Conservation (phyloP, 1,140 invertebrate genomes). For the Drosophila murphyi region DNA sequence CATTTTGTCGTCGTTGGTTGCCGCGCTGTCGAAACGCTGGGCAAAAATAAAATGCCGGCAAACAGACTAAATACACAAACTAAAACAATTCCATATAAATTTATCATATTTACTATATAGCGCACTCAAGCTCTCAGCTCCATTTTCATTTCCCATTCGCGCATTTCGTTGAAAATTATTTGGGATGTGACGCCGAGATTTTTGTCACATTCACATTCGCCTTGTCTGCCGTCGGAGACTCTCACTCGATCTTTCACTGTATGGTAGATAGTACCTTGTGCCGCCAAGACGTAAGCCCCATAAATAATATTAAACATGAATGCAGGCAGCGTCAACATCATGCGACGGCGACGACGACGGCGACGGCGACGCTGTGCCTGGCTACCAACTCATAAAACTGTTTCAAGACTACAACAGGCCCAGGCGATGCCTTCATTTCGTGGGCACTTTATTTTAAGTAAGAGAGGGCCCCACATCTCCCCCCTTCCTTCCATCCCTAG, state of each 20-base stretch:
- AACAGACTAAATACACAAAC: slow-evolving; percentile 19
- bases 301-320: slow-evolving; percentile 83
- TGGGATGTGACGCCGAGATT: slow-evolving; percentile 77
- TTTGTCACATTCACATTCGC: slow-evolving; percentile 68
- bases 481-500: background rate
- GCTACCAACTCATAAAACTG: slow-evolving; percentile 81
- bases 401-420: slow-evolving; percentile 46
- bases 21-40: background rate
- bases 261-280: slow-evolving; percentile 49
- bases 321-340: slow-evolving; percentile 53
- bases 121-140: background rate
- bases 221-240: slow-evolving; percentile 18
- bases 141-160: slow-evolving; percentile 43
- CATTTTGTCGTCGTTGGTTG: slow-evolving; percentile 44
- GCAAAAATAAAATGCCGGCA: slow-evolving; percentile 29
- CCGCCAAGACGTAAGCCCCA: slow-evolving; percentile 56
- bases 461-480: background rate
- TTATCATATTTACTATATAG: slow-evolving; percentile 64
- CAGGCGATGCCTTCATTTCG: slow-evolving; percentile 55
- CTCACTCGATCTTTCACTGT: slow-evolving; percentile 61
- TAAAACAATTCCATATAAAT: slow-evolving; percentile 71
- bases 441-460: slow-evolving; percentile 53
- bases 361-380: slow-evolving; percentile 47
- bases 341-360: slow-evolving; percentile 26
- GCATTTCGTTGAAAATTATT: slow-evolving; percentile 76